These are phyloP conservation scores for Hiodon tergisus DNA, from an alignment of 2,113 vertebrate species.

Conservation along the genomic window DNA sequence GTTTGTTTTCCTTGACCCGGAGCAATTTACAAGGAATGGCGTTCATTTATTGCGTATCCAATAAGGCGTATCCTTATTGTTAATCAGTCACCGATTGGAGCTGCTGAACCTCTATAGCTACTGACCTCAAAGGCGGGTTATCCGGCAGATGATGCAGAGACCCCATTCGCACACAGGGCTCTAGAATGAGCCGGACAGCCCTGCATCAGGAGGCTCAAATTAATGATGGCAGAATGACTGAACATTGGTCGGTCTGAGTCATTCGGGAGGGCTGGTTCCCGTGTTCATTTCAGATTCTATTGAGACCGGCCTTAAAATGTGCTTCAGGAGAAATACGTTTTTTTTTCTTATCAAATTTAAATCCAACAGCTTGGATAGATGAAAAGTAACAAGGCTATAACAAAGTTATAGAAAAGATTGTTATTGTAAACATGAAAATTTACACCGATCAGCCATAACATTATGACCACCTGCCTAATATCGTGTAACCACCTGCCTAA, in stretches of 20 bases:
- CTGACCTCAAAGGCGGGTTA: conserved; percentile 2
- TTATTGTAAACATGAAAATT: too few species aligned
- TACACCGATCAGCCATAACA: too few species aligned
- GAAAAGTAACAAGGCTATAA: not conserved
- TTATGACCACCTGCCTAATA: too few species aligned
- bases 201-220: conserved; percentile 15
- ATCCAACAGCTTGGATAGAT: not conserved
- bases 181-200: not conserved
- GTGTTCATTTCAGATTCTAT: conserved; percentile 34
- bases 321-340: not conserved
- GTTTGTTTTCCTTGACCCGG: conserved; percentile 43
- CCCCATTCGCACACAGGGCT: conserved; percentile 9
- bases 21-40: conserved; percentile 32
- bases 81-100: not conserved
- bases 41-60: conserved; percentile 45
- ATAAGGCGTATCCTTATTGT: conserved; percentile 26
- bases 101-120: not conserved
- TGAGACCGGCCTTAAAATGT: conserved; percentile 13
- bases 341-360: not conserved
- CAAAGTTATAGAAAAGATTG: not conserved
- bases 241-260: conserved; percentile 19
- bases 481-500: too few species aligned
- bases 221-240: conserved; percentile 33
- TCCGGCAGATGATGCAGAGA: conserved; percentile 1
- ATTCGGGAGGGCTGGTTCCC: conserved; percentile 33